Base-by-base conservation (phyloP, 2,797 vertebrate genomes). In the Manis pentadactyla region DNA sequence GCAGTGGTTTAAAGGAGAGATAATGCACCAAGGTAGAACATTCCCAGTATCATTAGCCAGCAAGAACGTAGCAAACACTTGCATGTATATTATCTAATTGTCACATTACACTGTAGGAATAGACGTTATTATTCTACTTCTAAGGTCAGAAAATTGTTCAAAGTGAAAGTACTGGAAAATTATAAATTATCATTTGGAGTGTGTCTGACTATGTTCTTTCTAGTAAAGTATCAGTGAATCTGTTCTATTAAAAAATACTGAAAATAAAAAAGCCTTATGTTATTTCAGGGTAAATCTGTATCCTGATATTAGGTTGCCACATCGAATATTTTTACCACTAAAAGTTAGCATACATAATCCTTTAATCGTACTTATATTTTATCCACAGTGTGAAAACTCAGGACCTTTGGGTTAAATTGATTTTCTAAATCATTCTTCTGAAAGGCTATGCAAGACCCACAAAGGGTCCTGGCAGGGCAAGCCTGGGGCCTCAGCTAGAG, bases 111-210 rank as follows among this genome's bases (percentile, higher is more conserved):
- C 9, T 63, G 2, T 61, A 83, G 42, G 21, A 64, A 25, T 29
- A 73, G 5, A 4, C 29, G 37, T 78, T 82, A 57, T 84, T 85
- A 75, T 74, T 89, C 25, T 73, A 31, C 18, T 82, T 57, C 77
- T 90, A 84, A 92, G 27, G 7, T 79, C 81, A 87, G 57, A 88
- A 71, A 78, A 49, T 15, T 81, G 19, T 79, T 94, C 9, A 83
- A 71, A 57, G 37, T 85, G 31, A 92, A 66, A 64, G 5, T 74
- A 29, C 5, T 79, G 31, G 57, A 93, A 92, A 93, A 94, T 89
- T 31, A 84, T 86, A 73, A 82, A 79, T 95, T n/a, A 79, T 94
- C 27, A 46, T 27, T 88, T 95, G 63, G 51, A 74, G 15, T 77
- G 42, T 29, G 2, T 83, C n/a, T 82, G 37, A 66, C 31, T 13